Percentiles rank a stretch among this genome's conserved stretches.
phyloP scores from a whole-genome alignment of 2,113 vertebrate species.

The Equus quagga region DNA sequence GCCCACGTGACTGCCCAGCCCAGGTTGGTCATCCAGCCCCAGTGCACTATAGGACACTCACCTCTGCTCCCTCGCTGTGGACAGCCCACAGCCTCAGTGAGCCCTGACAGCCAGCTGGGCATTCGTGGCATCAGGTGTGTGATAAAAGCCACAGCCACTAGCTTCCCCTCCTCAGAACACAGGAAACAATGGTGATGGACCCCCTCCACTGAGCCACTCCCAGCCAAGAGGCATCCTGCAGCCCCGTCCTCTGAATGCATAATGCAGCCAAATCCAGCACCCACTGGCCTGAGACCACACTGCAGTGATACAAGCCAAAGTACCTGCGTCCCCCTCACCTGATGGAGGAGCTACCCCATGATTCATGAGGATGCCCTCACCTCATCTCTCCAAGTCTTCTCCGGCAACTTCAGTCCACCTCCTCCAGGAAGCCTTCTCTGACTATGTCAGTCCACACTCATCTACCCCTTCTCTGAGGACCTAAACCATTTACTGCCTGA shows the following conservation, averaged over 20 bases:
- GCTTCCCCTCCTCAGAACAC: not conserved
- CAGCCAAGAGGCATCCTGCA: not conserved
- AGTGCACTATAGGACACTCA: not conserved
- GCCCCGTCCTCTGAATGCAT: not conserved
- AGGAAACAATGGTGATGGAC: not conserved
- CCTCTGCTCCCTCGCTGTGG: not conserved
- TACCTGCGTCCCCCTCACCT: not conserved
- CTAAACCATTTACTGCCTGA: not conserved
- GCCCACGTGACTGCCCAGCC: too few relatives aligned
- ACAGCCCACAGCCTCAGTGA: not conserved
- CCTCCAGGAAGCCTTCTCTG: not conserved
- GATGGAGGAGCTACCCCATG: not conserved
- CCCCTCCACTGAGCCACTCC: not conserved
- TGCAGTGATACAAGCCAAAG: not conserved
- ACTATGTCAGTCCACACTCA: not conserved
- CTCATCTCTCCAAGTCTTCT: not conserved
- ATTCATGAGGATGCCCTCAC: not conserved
- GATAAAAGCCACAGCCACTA: not conserved
- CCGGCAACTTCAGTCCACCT: not conserved
- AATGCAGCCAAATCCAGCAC: not conserved
- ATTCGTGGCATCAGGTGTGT: not conserved
- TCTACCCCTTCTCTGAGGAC: not conserved
- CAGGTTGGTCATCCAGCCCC: not conserved
- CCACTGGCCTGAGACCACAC: not conserved
- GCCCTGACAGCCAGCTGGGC: not conserved